Percentiles rank a stretch among this genome's conserved stretches.
phyloP scores from a whole-genome alignment of 2,113 vertebrate genomes.

The Theristicus caerulescens region DNA sequence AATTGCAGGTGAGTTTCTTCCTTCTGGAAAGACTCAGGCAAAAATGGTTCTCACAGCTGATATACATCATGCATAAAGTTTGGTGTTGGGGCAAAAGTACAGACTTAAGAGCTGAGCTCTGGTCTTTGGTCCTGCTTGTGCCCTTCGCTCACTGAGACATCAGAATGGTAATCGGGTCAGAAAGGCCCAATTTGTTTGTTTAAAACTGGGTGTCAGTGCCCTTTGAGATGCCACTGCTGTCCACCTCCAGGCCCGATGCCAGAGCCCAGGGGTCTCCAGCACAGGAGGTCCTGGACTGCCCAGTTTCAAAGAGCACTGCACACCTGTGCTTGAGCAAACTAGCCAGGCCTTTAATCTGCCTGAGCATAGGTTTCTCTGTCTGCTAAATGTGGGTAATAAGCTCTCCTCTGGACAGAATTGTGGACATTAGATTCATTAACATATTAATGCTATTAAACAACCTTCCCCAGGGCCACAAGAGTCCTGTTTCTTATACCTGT shows the following conservation, averaged over 20 bases:
- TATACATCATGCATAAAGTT: background rate
- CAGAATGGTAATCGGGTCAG: background rate
- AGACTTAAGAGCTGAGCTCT: background rate
- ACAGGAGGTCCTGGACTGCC: background rate
- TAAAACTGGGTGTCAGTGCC: background rate
- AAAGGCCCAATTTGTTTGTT: background rate
- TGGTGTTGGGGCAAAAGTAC: background rate
- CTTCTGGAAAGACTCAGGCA: background rate
- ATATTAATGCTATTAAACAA: background rate
- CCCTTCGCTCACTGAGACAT: background rate
- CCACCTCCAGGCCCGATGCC: background rate
- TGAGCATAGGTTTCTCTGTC: background rate
- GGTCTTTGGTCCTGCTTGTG: background rate
- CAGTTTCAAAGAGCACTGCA: background rate
- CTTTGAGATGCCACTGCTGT: background rate
- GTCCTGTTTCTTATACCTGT: background rate
- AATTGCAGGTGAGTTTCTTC: background rate
- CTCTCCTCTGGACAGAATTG: background rate
- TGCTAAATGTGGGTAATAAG: background rate
- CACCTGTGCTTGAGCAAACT: background rate
- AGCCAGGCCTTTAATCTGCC: background rate
- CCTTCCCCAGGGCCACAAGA: background rate
- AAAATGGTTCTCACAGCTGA: background rate
- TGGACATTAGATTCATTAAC: background rate
- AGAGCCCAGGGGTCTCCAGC: background rate